Evolutionary conservation across 2,888 invertebrate species (phyloP).

Genomic region (Harpalus rubripes): DNA sequence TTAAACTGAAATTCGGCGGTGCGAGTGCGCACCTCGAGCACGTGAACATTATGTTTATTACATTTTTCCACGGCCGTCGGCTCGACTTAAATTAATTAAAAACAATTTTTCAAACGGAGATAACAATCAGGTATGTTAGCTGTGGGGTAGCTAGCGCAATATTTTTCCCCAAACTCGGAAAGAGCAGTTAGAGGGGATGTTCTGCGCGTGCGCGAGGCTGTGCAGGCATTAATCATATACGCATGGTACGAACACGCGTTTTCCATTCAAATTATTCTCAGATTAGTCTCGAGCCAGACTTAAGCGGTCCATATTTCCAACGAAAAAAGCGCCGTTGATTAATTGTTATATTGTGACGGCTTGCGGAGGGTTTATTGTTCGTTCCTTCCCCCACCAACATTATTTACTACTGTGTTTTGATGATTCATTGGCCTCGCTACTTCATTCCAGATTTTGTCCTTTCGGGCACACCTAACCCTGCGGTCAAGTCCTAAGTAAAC

Average conservation of each 20-base stretch:
- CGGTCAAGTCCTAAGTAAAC: conserved; percentile 1
- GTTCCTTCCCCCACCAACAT: background rate
- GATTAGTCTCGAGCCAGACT: conserved; percentile 59
- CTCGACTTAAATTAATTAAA: conserved; percentile 61
- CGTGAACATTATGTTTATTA: conserved; percentile 57
- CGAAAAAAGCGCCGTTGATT: conserved; percentile 57
- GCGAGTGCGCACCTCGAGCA: conserved; percentile 15
- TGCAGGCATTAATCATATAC: conserved; percentile 54
- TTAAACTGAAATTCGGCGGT: background rate
- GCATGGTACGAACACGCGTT: conserved; percentile 62
- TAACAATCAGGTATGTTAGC: conserved; percentile 59
- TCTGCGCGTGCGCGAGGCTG: conserved; percentile 24
- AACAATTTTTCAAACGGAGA: conserved; percentile 61
- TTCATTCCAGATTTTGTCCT: conserved; percentile 31
- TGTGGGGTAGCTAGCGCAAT: conserved; percentile 30
- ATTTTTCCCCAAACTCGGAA: conserved; percentile 48
- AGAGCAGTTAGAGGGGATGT: background rate
- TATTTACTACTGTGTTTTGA: conserved; percentile 46
- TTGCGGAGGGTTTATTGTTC: conserved; percentile 14
- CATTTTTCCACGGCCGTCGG: conserved; percentile 57
- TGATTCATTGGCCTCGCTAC: conserved; percentile 43
- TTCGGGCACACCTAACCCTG: background rate
- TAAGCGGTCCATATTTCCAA: conserved; percentile 60
- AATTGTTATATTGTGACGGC: conserved; percentile 58
- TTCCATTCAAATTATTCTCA: conserved; percentile 67